Evolutionary conservation across 2,113 vertebrate genomes (phyloP), one percentile per base, ranked within the genome.

Genomic region (Nesoenas mayeri): DNA sequence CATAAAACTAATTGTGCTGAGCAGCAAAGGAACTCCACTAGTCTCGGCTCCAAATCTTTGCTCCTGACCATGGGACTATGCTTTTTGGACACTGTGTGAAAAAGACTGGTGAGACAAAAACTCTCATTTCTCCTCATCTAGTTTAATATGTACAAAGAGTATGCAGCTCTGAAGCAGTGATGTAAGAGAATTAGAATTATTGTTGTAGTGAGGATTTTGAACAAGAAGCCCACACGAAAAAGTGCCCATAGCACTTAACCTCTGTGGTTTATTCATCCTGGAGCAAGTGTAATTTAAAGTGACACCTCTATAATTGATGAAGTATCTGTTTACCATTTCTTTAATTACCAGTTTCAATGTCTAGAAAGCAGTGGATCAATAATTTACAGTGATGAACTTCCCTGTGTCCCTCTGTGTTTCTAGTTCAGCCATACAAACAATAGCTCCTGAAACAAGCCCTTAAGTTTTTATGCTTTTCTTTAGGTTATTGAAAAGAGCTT

Each of bases 301-400:
- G 95, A 58, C 85, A 86, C 57, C 67, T 97, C 79, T 88, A 94
- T 97, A 95, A 97, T 96, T 95, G 73, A 97, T 97, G 93, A 92
- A 85, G 94, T 89, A 94, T 97, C 96, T 94, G 69, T 87, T 89
- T 96, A 93, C 95, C 88, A 67, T 87, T 96, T 94, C 87, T 97
- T 95, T 97, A 97, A 97, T 96, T 97, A 96, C 95, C 94, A 94
- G 92, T 90, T 94, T 88, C 93, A 83, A 42, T 89, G 89, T 84
- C 79, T 96, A 95, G 96, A 95, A 90, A 96, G 93, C 91, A 89
- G 86, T 7, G 53, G 82, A 94, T 97, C 95, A 97, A 96, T 96
- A 96, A 96, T 96, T 97, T 80, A 97, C 79, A 56, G 51, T 17
- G 77, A 87, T 91, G 80, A 95, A 31, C 95, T 89, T 87, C 73